Percentiles rank a stretch among this genome's conserved stretches.
Conservation (phyloP, 2,888 invertebrate genomes). For the Drosophila stalkeri region DNA sequence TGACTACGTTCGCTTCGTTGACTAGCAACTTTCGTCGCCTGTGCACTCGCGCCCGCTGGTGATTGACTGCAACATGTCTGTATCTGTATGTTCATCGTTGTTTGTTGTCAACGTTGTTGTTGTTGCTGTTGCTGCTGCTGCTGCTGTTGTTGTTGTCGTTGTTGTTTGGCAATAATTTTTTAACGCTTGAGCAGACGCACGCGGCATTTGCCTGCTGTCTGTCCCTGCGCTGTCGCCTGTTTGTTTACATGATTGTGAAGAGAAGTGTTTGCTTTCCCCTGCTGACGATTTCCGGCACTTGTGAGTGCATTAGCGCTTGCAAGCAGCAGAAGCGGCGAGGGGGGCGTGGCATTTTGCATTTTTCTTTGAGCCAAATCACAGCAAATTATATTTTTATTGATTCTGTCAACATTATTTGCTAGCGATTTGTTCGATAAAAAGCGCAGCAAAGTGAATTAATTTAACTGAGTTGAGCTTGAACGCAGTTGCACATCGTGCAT, state of each 20-base stretch:
- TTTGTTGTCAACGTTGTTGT: conserved; percentile 30
- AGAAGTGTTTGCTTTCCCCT: conserved; percentile 58
- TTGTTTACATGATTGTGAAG: conserved; percentile 77
- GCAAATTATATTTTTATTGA: conserved; percentile 79
- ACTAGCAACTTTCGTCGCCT: conserved; percentile 76
- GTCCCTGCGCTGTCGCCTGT: conserved; percentile 38
- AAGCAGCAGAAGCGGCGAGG: neutral
- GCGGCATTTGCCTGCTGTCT: conserved; percentile 60
- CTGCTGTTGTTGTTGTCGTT: conserved; percentile 18
- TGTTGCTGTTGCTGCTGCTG: conserved; percentile 6
- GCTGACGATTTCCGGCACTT: conserved; percentile 21
- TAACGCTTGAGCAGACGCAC: conserved; percentile 61
- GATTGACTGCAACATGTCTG: conserved; percentile 79
- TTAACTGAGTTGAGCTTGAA: conserved; percentile 40
- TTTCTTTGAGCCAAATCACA: conserved; percentile 72
- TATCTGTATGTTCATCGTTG: conserved; percentile 38
- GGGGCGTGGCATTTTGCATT: conserved; percentile 41
- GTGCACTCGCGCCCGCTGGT: conserved; percentile 65
- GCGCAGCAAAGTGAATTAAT: conserved; percentile 74
- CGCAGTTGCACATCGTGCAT: conserved; percentile 54
- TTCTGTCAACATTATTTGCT: conserved; percentile 75
- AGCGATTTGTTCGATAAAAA: conserved; percentile 73
- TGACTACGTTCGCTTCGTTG: conserved; percentile 80
- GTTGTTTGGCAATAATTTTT: conserved; percentile 66
- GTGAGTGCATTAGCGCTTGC: conserved; percentile 57